Base-by-base conservation (phyloP, 2,113 vertebrate genomes). In the Chionis minor region DNA sequence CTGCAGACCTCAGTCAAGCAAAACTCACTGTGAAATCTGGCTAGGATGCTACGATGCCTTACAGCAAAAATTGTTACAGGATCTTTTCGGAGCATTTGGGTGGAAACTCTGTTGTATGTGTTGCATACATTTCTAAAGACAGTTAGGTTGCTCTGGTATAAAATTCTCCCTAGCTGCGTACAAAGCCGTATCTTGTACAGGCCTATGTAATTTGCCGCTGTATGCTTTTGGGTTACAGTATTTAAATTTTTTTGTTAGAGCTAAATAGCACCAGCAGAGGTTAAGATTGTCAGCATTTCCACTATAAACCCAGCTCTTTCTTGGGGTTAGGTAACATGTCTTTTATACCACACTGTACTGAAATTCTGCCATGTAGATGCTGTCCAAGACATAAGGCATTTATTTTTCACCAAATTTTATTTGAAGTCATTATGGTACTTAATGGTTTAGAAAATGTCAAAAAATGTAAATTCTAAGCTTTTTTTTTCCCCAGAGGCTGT, bases 241-340 rank as follows among this genome's bases (percentile, higher is more conserved):
- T 90, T 70, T 81, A 3, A 82, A 6, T 47, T 44, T 84, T 70
- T 81, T 94, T 66, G 27, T 79, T 86, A 52, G 32, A 78, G n/a
- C 54, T 85, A 59, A 92, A 62, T 77, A 91, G 80, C 69, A 51
- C 33, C 47, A 61, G 22, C 62, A 81, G 89, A 88, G 70, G 35
- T 73, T 92, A 84, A 33, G 77, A 61, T 86, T 86, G 80, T 94
- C 90, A 92, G 63, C 78, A 47, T 95, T 88, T 88, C 88, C 73
- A 52, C 89, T 66, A 42, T 58, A 90, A 96, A 72, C 17, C 8
- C 69, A 62, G 38, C 55, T 94, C 42, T 84, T 59, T 74, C 75
- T 72, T 44, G n/a, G 38, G 61, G 62, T 82, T 96, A 72, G 78
- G 38, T 77, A 83, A 45, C 59, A 55, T 70, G 73, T 82, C 61